Evolutionary conservation across 2,888 invertebrate genomes (phyloP).

Genomic region (Operophtera brumata): DNA sequence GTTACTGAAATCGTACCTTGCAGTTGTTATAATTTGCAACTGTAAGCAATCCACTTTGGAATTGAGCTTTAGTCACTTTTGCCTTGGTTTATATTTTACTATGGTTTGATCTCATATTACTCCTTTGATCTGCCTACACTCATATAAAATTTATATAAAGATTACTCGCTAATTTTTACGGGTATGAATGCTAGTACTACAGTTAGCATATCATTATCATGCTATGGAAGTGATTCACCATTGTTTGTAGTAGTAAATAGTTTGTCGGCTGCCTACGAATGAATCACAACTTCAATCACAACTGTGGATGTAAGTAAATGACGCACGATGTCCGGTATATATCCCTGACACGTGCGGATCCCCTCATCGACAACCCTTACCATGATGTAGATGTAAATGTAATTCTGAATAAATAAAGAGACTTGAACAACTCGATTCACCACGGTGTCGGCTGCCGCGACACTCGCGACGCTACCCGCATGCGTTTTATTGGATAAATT

Average conservation of each 20-base stretch:
- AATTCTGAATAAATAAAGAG: slow-evolving; percentile 67
- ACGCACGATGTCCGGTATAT: slow-evolving; percentile 25
- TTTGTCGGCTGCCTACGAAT: slow-evolving; percentile 27
- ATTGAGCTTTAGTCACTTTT: slow-evolving; percentile 5
- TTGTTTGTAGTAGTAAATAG: slow-evolving; percentile 37
- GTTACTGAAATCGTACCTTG: slow-evolving; percentile 23
- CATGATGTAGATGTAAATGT: slow-evolving; percentile 47
- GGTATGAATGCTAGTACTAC: slow-evolving; percentile 16
- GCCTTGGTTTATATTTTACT: neutral
- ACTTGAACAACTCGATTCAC: slow-evolving; percentile 44
- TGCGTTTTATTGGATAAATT: slow-evolving; percentile 75
- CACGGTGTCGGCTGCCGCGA: slow-evolving; percentile 41
- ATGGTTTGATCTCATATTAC: too few species aligned
- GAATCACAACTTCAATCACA: slow-evolving; percentile 29
- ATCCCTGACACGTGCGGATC: slow-evolving; percentile 10
- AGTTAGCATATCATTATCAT: slow-evolving; percentile 27
- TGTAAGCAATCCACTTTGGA: slow-evolving; percentile 15
- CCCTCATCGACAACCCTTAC: slow-evolving; percentile 30
- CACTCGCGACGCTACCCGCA: slow-evolving; percentile 60
- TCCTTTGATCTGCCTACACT: slow-evolving; percentile 8
- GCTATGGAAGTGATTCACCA: slow-evolving; percentile 29
- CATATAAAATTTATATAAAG: slow-evolving; percentile 20
- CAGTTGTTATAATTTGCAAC: slow-evolving; percentile 29
- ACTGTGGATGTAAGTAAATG: slow-evolving; percentile 25
- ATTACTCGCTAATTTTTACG: slow-evolving; percentile 11